phyloP scores from a whole-genome alignment of 2,888 invertebrate genomes.

The Cheilosia pagana region DNA sequence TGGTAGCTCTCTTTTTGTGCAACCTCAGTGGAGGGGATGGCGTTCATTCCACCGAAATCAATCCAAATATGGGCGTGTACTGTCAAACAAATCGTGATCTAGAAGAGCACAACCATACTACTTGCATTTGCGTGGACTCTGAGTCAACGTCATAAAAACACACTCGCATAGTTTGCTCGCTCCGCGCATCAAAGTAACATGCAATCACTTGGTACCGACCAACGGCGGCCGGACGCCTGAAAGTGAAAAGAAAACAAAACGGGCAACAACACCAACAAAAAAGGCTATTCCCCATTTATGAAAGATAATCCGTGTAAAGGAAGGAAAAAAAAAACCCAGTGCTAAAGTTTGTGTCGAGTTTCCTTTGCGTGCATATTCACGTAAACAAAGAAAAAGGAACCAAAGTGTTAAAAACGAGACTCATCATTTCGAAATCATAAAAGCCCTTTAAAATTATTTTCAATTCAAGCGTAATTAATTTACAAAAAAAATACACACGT shows the following conservation, averaged over 20 bases:
- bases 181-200: conserved; percentile 75
- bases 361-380: neutral
- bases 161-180: conserved; percentile 71
- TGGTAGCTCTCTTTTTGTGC: conserved; percentile 56
- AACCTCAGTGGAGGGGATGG: conserved; percentile 55
- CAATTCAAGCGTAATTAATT: no score
- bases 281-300: conserved; percentile 35
- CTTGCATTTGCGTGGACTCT: conserved; percentile 46
- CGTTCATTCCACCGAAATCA: conserved; percentile 33
- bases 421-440: neutral
- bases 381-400: conserved; percentile 1
- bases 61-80: conserved; percentile 68
- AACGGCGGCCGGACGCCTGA: conserved; percentile 70
- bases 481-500: no score
- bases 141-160: conserved; percentile 66
- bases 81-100: conserved; percentile 19
- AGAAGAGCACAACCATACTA: conserved; percentile 66
- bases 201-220: conserved; percentile 58
- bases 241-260: conserved; percentile 54
- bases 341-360: conserved; percentile 27
- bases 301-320: conserved; percentile 33
- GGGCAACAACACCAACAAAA: conserved; percentile 12
- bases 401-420: neutral
- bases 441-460: neutral
- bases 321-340: conserved; percentile 28